phyloP scores from a whole-genome alignment of 2,888 invertebrate species.

The Agriopis marginaria region DNA sequence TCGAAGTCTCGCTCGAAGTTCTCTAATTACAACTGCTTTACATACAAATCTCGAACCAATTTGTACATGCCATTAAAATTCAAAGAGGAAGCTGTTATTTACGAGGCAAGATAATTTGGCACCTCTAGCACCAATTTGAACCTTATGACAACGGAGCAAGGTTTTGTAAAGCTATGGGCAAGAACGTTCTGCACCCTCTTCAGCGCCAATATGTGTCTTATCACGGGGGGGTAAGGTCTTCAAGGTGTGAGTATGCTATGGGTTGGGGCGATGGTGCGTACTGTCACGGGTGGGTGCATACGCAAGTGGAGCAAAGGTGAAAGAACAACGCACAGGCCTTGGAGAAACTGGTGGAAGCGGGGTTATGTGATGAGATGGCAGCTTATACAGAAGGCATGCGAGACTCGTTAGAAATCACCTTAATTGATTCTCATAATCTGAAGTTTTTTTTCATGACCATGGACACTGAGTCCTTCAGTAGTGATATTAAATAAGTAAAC shows the following conservation, averaged over 20 bases:
- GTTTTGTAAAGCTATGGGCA: constrained; percentile 5
- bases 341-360: constrained; percentile 46
- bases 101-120: constrained; percentile 29
- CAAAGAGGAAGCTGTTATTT: constrained; percentile 61
- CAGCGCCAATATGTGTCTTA: constrained; percentile 2
- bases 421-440: too few species aligned
- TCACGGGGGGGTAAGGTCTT: constrained; percentile 6
- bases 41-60: constrained; percentile 49
- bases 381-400: neutral
- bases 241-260: constrained; percentile 4
- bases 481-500: too few species aligned
- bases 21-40: constrained; percentile 45
- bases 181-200: constrained; percentile 24
- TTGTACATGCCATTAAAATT: constrained; percentile 46
- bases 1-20: neutral
- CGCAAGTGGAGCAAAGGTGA: constrained; percentile 83
- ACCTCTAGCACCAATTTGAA: constrained; percentile 17
- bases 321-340: constrained; percentile 67
- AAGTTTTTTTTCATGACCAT: too few species aligned
- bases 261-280: constrained; percentile 67
- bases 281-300: constrained; percentile 73
- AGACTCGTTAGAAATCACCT: neutral
- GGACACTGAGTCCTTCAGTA: too few species aligned
- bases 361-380: constrained; percentile 10
- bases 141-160: constrained; percentile 29